Percentiles rank a stretch among this genome's conserved stretches.
These are phyloP conservation scores for Chamaetylas fuelleborni DNA, from an alignment of 2,113 vertebrate genomes.

Conservation along the genomic window DNA sequence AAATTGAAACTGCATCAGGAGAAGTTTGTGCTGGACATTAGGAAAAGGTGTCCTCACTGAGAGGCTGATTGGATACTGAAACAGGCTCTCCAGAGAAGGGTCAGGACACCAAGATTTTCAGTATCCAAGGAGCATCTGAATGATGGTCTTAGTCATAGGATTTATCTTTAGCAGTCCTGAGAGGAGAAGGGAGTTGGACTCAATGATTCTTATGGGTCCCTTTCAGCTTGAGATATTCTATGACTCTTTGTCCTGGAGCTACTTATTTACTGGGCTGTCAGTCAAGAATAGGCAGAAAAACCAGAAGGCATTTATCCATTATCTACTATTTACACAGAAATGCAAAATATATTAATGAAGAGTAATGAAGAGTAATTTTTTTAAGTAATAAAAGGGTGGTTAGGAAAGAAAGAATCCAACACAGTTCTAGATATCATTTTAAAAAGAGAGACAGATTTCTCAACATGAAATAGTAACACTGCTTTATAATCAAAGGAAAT, in stretches of 20 bases:
- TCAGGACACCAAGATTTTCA: not conserved
- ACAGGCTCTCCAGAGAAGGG: not conserved
- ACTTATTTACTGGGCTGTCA: not conserved
- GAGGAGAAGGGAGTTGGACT: not conserved
- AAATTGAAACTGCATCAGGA: not conserved
- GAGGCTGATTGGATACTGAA: fast-evolving
- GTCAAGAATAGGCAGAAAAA: not conserved
- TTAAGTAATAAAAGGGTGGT: not conserved
- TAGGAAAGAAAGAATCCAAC: not conserved
- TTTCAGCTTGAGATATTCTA: not conserved
- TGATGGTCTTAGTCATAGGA: not conserved
- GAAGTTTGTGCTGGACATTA: too few species aligned
- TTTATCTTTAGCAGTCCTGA: not conserved
- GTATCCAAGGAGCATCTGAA: not conserved
- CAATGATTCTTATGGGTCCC: too few species aligned
- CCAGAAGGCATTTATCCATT: not conserved
- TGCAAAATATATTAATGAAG: not conserved
- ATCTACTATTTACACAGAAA: not conserved
- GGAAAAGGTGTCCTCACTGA: not conserved
- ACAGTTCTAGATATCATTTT: not conserved
- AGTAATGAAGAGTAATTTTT: not conserved
- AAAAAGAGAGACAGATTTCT: not conserved
- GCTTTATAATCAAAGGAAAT: not conserved
- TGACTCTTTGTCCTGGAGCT: not conserved
- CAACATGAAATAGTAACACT: not conserved